A percentile compares a stretch with the other conserved stretches of the same genome.
Evolutionary conservation across 2,113 vertebrate genomes (phyloP).

Genomic region (Collichthys lucidus): DNA sequence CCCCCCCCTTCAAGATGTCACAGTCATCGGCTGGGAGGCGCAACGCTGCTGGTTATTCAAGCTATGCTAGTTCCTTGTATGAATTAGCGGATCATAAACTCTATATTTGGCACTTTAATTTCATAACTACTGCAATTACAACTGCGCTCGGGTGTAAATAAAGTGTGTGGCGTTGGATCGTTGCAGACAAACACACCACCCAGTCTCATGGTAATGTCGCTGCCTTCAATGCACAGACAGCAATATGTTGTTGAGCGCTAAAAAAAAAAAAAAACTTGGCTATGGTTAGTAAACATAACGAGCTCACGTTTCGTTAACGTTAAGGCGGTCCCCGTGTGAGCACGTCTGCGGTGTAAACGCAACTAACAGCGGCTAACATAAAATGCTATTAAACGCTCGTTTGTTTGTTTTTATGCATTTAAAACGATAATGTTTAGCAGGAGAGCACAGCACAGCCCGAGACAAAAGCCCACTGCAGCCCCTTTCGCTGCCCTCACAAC

Average conservation of each 20-base stretch:
- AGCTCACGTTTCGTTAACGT: neutral
- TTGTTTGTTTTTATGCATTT: conserved; percentile 1
- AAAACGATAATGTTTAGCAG: conserved; percentile 35
- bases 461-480: conserved; percentile 83
- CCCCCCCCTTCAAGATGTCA: conserved; percentile 78
- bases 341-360: neutral
- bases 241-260: conserved; percentile 49
- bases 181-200: conserved; percentile 62
- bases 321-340: neutral
- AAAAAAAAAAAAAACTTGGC: conserved; percentile 42
- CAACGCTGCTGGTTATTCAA: conserved; percentile 46
- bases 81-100: conserved; percentile 5
- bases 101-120: neutral
- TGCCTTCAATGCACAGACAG: conserved; percentile 38
- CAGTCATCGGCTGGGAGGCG: conserved; percentile 55
- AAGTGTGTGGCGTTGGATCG: conserved; percentile 13
- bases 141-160: conserved; percentile 35
- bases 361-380: neutral
- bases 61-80: conserved; percentile 54
- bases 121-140: neutral
- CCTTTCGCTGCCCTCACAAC: conserved; percentile 68
- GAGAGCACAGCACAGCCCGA: conserved; percentile 59
- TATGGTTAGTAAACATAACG: conserved; percentile 44
- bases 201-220: conserved; percentile 53
- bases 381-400: neutral